Evolutionary conservation across 2,113 vertebrate species (phyloP).

Genomic region (Boulengerochromis microlepis): DNA sequence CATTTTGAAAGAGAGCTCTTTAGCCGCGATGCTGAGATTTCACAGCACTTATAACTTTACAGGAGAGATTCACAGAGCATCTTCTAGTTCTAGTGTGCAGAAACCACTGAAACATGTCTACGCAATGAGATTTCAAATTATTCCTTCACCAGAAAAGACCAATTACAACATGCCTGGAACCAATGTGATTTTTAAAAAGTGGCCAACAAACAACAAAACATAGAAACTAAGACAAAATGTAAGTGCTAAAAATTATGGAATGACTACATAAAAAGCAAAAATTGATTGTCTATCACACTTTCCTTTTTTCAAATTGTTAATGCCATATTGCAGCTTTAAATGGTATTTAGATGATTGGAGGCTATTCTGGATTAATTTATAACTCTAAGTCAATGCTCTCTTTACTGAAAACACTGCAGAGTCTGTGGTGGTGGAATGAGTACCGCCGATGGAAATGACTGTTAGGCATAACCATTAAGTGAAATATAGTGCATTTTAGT

Average conservation of each 20-base stretch:
- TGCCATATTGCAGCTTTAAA: constrained; percentile 67
- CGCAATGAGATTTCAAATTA: neutral
- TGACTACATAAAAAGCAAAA: constrained; percentile 23
- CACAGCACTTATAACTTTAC: neutral
- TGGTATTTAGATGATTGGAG: constrained; percentile 13
- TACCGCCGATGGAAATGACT: neutral
- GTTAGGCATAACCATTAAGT: neutral
- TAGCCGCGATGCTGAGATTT: neutral
- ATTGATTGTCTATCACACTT: constrained; percentile 70
- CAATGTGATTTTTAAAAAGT: constrained; percentile 27
- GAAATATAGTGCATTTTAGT: constrained; percentile 57
- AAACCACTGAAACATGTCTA: neutral
- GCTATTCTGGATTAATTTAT: constrained; percentile 2
- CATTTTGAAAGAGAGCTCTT: neutral
- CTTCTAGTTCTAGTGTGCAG: constrained; percentile 4
- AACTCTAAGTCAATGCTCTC: constrained; percentile 1
- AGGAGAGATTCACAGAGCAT: neutral
- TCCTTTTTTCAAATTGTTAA: constrained; percentile 48
- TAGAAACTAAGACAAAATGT: constrained; percentile 44
- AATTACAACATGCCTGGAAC: neutral
- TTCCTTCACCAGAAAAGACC: neutral
- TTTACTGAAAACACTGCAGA: neutral
- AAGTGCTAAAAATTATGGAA: constrained; percentile 38
- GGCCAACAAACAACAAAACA: constrained; percentile 33
- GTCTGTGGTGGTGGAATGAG: neutral